Evolutionary conservation across 1,140 invertebrate genomes (phyloP), one percentile per base, ranked within the genome.

Genomic region (Lepeophtheirus salmonis): DNA sequence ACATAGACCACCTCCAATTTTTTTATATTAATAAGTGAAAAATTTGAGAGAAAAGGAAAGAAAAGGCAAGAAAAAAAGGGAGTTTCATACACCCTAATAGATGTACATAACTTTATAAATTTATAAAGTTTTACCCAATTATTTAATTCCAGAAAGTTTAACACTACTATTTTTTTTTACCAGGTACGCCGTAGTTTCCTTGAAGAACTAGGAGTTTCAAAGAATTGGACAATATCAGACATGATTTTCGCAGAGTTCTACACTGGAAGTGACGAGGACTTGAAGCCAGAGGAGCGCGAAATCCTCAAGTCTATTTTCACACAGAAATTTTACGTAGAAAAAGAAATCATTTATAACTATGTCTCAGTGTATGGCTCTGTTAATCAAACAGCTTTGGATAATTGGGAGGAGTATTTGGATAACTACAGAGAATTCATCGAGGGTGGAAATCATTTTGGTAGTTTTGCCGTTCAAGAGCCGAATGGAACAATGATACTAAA

Each of bases 381-480:
- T 16, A 52, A 52, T 16, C n/a, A 18, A 52, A 52, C 50, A 52
- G 50, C 50, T 18, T 16, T 52, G n/a, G 21, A 52, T 12, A 52
- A 52, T 21, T 52, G 50, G 50, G n/a, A 22, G 21, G 50, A 22
- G n/a, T 52, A 52, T 21, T 16, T 52, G 4, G 50, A 52, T 12
- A 52, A 52, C 10, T 52, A 52, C 20, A 52, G 41, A 21, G 56
- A 58, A 13, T 58, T 48, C 20, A 58, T 58, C 13, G 41, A 48
- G 25, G 25, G 24, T 10, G 56, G 56, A 12, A 26, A 16, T 50
- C 56, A 58, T 10, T 58, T 58, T 24, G 25, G 16, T 14, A 50
- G 41, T 12, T 26, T 58, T n/a, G 56, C 56, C 16, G 56, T 58
- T 20, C 56, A 58, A 22, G 56, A 58, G 24, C 56, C 56, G 13